Base-by-base conservation (phyloP, 1,140 invertebrate genomes). In the Drosophila orosa region DNA sequence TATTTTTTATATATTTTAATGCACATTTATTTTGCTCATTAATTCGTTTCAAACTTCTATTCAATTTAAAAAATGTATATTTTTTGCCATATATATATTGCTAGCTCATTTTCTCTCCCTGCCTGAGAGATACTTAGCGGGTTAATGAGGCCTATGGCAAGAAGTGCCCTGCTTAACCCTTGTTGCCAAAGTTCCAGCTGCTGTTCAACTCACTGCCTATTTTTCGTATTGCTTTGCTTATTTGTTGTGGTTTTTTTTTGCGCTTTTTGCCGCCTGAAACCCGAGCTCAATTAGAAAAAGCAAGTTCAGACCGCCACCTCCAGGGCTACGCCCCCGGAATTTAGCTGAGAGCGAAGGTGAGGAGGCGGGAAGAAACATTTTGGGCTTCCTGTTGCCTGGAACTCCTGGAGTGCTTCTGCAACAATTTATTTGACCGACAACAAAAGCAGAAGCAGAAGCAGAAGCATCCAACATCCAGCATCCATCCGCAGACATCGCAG, bases 201-300 rank as follows among this genome's bases (percentile, higher is more conserved):
- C 13, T 44, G 17, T 45, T 25, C 39, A 15, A 15, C 19, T 13
- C 27, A 15, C 2, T 27, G 55, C 25, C 35, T 24, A 3, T 29
- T n/a, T 27, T 7, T 25, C 25, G 13, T 12, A 31, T 15, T 52
- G 29, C 22, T 52, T 52, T 22, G 29, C 6, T 22, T 19, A 31
- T 19, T 24, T 29, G 17, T 31, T 29, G 29, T 29, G 3, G 9
- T 29, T 13, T 19, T n/a, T 22, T 31, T 29, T 17, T 25, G 15
- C 5, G 8, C 9, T 17, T 61, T 40, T 37, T 15, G 50, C 17
- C 44, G 52, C 40, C 58, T 69, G 81, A 63, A 89, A 87, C 68
- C 75, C 55, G 83, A 87, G 63, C 83, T 87, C 83, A 87, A 87
- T 87, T 87, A 87, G 84, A 76, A 57, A 24, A 58, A n/a, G 61